Evolutionary conservation across 2,797 vertebrate species (phyloP), one percentile per base, ranked within the genome.

Genomic region (Etheostoma nigrum): DNA sequence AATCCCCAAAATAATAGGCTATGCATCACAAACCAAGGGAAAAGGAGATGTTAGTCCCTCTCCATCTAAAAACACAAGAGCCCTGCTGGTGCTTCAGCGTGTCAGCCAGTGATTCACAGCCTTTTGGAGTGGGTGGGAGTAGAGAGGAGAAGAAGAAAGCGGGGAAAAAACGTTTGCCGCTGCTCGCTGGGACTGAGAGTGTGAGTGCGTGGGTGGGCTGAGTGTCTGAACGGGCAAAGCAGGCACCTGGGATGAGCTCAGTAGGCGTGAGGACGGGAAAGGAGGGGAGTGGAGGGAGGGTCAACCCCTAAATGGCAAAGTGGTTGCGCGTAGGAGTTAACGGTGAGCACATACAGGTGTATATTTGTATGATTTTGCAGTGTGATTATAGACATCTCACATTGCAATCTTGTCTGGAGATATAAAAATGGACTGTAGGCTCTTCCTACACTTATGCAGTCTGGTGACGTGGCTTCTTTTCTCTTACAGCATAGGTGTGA

Each of bases 241-340:
- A 81, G 88, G 92, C 92, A 94, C 94, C 94, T 95, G 94, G 86
- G 86, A 91, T 88, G 92, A 93, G 90, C 79, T 85, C 65, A 78
- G 90, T 92, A 68, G 90, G 93, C 80, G 89, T 81, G 54, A 73
- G 85, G 79, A 79, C 8, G 51, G 77, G 48, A 65, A 45, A 69
- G 40, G 61, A 18, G 27, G 18, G 47, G 55, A 54, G 76, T 54
- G 53, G 72, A 74, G 58, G 27, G 57, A 74, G 81, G 81, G 75
- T 67, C 91, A 86, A 92, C 86, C 90, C 85, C 76, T 81, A 72
- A 85, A 86, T 76, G 81, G 86, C 58, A 72, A 74, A 83, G 84
- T 71, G 80, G 69, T 76, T 76, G 83, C 59, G 81, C 49, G 90
- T 90, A 88, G 91, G 93, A 78, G 89, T 54, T 77, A 62, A 63